Evolutionary conservation across 2,797 vertebrate species (phyloP).

Genomic region (Danio tinwini): DNA sequence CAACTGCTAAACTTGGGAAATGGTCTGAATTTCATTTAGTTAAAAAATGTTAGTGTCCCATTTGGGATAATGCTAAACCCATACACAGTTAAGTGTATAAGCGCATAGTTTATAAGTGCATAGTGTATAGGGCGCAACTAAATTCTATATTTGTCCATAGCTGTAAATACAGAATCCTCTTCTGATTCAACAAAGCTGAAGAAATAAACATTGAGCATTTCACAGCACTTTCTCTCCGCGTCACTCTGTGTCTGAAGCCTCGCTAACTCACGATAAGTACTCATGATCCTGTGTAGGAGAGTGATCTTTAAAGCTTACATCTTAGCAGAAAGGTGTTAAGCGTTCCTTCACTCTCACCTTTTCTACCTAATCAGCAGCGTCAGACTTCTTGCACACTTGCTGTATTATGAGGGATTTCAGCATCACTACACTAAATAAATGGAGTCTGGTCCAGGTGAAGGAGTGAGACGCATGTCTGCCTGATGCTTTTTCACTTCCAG

Average conservation of each 20-base stretch:
- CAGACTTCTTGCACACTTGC: slow-evolving; percentile 57
- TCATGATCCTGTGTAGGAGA: background rate
- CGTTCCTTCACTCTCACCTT: slow-evolving; percentile 46
- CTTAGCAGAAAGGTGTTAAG: slow-evolving; percentile 40
- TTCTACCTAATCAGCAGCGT: slow-evolving; percentile 48
- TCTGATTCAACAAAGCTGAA: slow-evolving; percentile 6
- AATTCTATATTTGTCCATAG: no score
- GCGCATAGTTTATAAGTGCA: no score
- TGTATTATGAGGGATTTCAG: slow-evolving; percentile 55
- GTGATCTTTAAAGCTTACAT: slow-evolving; percentile 36
- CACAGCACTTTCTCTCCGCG: background rate
- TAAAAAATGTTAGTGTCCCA: no score
- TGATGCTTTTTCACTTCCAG: slow-evolving; percentile 40
- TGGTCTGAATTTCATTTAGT: no score
- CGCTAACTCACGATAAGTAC: slow-evolving; percentile 25
- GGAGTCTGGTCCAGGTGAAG: slow-evolving; percentile 47
- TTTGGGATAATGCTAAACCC: no score
- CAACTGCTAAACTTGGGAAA: no score
- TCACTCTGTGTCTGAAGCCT: slow-evolving; percentile 12
- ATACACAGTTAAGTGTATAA: no score
- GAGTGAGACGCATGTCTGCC: slow-evolving; percentile 27
- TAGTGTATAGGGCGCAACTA: no score
- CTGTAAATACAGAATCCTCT: background rate
- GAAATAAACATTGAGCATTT: background rate
- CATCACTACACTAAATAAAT: slow-evolving; percentile 51